Percentiles rank a stretch among this genome's conserved stretches.
Conservation (phyloP, 2,888 invertebrate genomes). For the Margaritifera margaritifera region DNA sequence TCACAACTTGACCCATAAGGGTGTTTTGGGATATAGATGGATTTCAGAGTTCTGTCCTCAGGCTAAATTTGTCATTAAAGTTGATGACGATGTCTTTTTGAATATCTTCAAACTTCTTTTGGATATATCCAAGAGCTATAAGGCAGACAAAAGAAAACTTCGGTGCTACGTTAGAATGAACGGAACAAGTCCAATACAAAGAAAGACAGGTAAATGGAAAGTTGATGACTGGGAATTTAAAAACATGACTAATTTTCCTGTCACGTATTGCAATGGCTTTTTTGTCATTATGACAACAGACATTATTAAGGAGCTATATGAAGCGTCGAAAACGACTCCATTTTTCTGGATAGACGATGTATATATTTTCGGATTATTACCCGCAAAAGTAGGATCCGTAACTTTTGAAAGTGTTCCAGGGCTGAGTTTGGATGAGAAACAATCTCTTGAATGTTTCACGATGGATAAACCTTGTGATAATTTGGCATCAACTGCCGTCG, state of each 20-base stretch:
- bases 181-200: slow-evolving; percentile 52
- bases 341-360: slow-evolving; percentile 72
- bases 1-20: slow-evolving; percentile 60
- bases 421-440: slow-evolving; percentile 83
- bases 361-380: slow-evolving; percentile 67
- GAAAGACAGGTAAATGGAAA: slow-evolving; percentile 53
- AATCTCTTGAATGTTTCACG: slow-evolving; percentile 43
- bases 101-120: slow-evolving; percentile 55
- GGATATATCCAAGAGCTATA: slow-evolving; percentile 40
- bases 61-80: slow-evolving; percentile 53
- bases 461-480: slow-evolving; percentile 36
- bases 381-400: slow-evolving; percentile 54
- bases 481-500: slow-evolving; percentile 41
- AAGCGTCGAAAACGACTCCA: slow-evolving; percentile 58
- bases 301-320: slow-evolving; percentile 58
- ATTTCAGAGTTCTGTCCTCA: slow-evolving; percentile 51
- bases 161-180: slow-evolving; percentile 49
- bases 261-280: slow-evolving; percentile 68
- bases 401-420: slow-evolving; percentile 79
- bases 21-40: slow-evolving; percentile 57
- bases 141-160: slow-evolving; percentile 39
- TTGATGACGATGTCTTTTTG: slow-evolving; percentile 63
- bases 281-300: slow-evolving; percentile 58
- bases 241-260: slow-evolving; percentile 58
- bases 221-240: slow-evolving; percentile 54